Base-by-base conservation (phyloP, 2,113 vertebrate species). In the Lagopus leucura region DNA sequence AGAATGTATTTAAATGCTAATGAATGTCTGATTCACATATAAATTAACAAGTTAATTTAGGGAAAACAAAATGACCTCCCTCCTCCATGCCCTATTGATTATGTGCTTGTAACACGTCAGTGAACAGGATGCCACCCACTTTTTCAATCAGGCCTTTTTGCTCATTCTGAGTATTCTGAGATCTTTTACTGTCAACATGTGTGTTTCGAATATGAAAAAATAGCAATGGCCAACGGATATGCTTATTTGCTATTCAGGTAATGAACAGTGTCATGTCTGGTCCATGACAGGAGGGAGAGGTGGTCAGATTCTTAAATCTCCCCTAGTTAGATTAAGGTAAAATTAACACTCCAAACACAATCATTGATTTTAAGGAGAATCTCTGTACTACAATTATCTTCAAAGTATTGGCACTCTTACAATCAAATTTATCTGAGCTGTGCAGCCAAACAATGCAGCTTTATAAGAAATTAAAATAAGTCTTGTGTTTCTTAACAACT, bases 1-100 rank as follows among this genome's bases (percentile, higher is more conserved):
- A 94, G 24, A 82, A 81, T 69, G 80, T 57, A 94, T 95, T 96
- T 91, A 94, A 95, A 96, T 95, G 96, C 34, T 94, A 95, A 95
- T 96, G 61, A 84, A 83, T 81, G 57, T 92, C 94, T 92, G 79
- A 88, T 95, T 95, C 92, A 89, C 60, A 82, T 83, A 66, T 64
- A 94, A 96, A 83, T 75, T 57, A 95, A 92, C 47, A 79, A 82
- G 88, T 69, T 90, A 89, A 95, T 95, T 94, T 90, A 87, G 82
- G 88, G 89, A 90, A 93, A 54, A 82, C 90, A 86, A 91, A 85
- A 82, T 81, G 1, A 95, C 92, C 85, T 88, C 34, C 79, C 87
- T 93, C 78, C 42, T 94, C 77, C 48, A 36, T 95, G 86, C 65
- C 84, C 66, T 86, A 95, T 94, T 88, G 96, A 95, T 94, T 94